Conservation (phyloP, 2,888 invertebrate species). For the Ectobius pallidus region DNA sequence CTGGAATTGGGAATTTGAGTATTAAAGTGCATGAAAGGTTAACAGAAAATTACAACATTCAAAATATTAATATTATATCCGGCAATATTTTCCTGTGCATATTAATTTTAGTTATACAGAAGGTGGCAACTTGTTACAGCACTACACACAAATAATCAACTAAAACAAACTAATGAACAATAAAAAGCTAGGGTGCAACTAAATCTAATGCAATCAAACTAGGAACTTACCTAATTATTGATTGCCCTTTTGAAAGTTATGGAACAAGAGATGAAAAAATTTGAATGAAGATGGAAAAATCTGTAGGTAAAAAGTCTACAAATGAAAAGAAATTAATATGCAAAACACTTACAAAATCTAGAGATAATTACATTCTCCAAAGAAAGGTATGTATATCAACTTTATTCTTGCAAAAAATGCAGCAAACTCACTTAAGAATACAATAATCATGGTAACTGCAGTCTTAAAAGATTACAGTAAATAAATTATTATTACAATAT, state of each 20-base stretch:
- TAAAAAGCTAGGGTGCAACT: background rate
- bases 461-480: background rate
- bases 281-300: constrained; percentile 21
- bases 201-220: background rate
- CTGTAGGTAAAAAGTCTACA: constrained; percentile 14
- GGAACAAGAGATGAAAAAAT: constrained; percentile 36
- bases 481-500: too few species aligned
- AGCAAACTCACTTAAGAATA: background rate
- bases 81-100: too few species aligned
- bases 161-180: background rate
- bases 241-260: constrained; percentile 38
- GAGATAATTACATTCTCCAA: constrained; percentile 11
- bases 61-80: too few species aligned
- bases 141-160: background rate
- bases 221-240: constrained; percentile 27
- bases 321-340: constrained; percentile 12
- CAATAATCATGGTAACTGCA: constrained; percentile 4
- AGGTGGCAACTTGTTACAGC: background rate
- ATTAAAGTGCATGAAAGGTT: too few species aligned
- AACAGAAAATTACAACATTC: too few species aligned
- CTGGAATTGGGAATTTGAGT: too few species aligned
- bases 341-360: constrained; percentile 1
- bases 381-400: background rate
- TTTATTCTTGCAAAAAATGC: constrained; percentile 12
- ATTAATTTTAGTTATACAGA: too few species aligned